Percentiles rank a stretch among this genome's conserved stretches.
Conservation (phyloP, 53 echinoderm and acorn worm species). For the Echinometra lucunter region DNA sequence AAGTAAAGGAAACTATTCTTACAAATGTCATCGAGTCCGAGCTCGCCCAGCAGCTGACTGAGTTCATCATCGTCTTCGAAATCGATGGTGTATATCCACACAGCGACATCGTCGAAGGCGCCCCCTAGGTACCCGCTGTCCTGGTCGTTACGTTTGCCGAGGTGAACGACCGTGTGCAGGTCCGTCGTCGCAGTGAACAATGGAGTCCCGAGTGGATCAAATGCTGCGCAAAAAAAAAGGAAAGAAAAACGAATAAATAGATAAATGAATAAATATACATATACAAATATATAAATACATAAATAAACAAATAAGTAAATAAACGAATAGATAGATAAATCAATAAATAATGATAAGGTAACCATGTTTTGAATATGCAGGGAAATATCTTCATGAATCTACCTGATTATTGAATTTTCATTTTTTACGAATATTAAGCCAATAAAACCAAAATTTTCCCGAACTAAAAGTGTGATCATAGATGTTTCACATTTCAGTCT, state of each 20-base stretch:
- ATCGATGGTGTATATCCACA: constrained; percentile 87
- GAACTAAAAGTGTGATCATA: no score
- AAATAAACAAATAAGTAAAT: no score
- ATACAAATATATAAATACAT: no score
- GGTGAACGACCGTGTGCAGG: constrained; percentile 69
- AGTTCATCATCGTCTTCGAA: constrained; percentile 71
- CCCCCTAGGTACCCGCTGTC: constrained; percentile 83
- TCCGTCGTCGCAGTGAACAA: constrained; percentile 24
- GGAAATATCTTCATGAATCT: background rate
- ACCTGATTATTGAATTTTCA: no score
- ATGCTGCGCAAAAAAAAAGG: background rate
- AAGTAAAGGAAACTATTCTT: background rate
- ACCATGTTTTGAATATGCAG: background rate
- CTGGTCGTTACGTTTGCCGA: constrained; percentile 87
- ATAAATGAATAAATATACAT: background rate
- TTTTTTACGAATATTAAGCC: no score
- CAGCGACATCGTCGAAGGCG: constrained; percentile 88
- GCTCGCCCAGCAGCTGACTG: constrained; percentile 77
- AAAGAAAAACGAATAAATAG: background rate
- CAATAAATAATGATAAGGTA: no score
- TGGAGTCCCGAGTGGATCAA: background rate
- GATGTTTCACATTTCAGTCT: no score
- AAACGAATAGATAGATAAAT: no score
- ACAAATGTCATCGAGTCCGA: constrained; percentile 65
- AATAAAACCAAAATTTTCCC: no score